Percentiles rank a stretch among this genome's conserved stretches.
Evolutionary conservation across 2,888 invertebrate genomes (phyloP).

Genomic region (Drosophila neotestacea): DNA sequence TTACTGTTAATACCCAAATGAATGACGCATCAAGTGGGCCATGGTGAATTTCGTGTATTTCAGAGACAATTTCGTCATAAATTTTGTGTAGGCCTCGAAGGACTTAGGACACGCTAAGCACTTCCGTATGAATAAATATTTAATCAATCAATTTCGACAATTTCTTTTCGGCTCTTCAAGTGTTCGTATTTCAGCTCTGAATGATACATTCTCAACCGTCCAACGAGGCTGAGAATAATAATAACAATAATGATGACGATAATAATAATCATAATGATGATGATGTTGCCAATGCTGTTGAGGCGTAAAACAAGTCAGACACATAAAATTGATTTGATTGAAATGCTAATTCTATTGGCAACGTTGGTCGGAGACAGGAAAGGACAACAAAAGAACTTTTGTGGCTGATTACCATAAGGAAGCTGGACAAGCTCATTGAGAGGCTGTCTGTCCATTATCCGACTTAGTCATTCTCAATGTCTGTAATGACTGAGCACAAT

Average conservation of each 20-base stretch:
- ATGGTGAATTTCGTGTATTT: constrained; percentile 13
- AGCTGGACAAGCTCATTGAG: constrained; percentile 35
- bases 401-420: constrained; percentile 49
- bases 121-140: constrained; percentile 71
- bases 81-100: constrained; percentile 28
- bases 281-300: constrained; percentile 39
- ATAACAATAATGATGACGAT: constrained; percentile 31
- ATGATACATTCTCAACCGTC: constrained; percentile 47
- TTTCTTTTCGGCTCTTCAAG: constrained; percentile 62
- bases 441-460: constrained; percentile 26
- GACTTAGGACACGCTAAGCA: constrained; percentile 53
- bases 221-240: constrained; percentile 17
- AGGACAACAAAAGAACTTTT: constrained; percentile 40
- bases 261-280: constrained; percentile 39
- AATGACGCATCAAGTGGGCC: constrained; percentile 37
- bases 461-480: constrained; percentile 50
- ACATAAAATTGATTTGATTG: constrained; percentile 79
- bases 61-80: constrained; percentile 46
- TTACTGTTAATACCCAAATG: constrained; percentile 17
- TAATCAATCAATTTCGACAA: constrained; percentile 65
- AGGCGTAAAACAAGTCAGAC: constrained; percentile 75
- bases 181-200: constrained; percentile 27
- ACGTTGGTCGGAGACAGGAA: constrained; percentile 5
- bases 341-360: constrained; percentile 73
- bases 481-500: constrained; percentile 50